These are phyloP conservation scores for Stratiomys singularior DNA, from an alignment of 2,888 invertebrate genomes.

Conservation along the genomic window DNA sequence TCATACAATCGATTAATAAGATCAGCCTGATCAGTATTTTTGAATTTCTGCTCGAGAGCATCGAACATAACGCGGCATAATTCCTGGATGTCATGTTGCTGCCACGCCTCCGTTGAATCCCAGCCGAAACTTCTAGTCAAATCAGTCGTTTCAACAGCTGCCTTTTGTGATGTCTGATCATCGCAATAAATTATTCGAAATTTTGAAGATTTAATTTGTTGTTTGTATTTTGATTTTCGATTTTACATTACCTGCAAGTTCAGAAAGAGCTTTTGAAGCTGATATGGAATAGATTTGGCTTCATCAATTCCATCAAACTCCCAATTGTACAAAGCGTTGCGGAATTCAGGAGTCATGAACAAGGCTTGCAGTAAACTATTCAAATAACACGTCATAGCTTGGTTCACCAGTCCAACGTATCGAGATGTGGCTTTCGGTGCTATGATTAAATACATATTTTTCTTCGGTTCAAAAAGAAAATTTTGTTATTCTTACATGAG, in stretches of 20 bases:
- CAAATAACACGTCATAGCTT: slow-evolving; percentile 93
- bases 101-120: slow-evolving; percentile 90
- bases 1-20: slow-evolving; percentile 82
- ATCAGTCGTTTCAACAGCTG: slow-evolving; percentile 86
- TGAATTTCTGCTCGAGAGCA: slow-evolving; percentile 84
- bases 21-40: slow-evolving; percentile 82
- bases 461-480: slow-evolving; percentile 2
- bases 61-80: slow-evolving; percentile 91
- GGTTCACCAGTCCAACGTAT: slow-evolving; percentile 86
- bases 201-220: neutral
- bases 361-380: slow-evolving; percentile 89
- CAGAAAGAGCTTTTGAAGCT: slow-evolving; percentile 85
- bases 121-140: slow-evolving; percentile 90
- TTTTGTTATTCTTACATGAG: slow-evolving; percentile 47
- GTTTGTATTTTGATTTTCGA: neutral
- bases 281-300: slow-evolving; percentile 82
- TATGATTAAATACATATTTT: neutral
- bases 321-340: slow-evolving; percentile 88
- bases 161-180: slow-evolving; percentile 76
- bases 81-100: slow-evolving; percentile 93
- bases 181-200: no score
- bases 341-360: slow-evolving; percentile 92
- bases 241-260: slow-evolving; percentile 75
- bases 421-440: slow-evolving; percentile 53
- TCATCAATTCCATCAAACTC: slow-evolving; percentile 78